Evolutionary conservation across 2,888 invertebrate genomes (phyloP).

Genomic region (Agapostemon virescens): DNA sequence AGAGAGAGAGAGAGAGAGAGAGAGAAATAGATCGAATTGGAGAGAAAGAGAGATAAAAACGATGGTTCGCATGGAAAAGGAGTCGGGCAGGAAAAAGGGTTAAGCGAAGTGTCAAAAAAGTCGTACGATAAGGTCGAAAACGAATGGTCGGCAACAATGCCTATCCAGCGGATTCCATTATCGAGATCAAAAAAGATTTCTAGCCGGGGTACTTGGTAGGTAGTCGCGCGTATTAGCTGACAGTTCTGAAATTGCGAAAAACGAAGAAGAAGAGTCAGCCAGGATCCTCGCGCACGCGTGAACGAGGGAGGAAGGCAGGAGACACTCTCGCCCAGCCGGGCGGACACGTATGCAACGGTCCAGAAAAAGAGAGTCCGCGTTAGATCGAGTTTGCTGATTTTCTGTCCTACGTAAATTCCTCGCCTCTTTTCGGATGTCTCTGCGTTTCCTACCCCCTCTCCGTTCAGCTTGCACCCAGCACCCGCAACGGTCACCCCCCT

Average conservation of each 20-base stretch:
- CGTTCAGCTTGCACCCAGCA: no score
- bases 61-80: neutral
- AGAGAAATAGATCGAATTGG: no score
- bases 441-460: conserved; percentile 21
- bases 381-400: conserved; percentile 66
- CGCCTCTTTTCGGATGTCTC: conserved; percentile 45
- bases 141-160: conserved; percentile 28
- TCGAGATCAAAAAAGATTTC: conserved; percentile 47
- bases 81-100: conserved; percentile 1
- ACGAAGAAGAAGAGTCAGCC: conserved; percentile 22
- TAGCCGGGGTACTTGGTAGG: conserved; percentile 27
- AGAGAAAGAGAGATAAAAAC: neutral
- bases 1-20: neutral
- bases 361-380: conserved; percentile 57
- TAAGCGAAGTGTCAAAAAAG: conserved; percentile 10
- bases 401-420: conserved; percentile 65
- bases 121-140: conserved; percentile 15
- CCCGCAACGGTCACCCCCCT: neutral
- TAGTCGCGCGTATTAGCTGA: conserved; percentile 43
- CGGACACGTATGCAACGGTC: conserved; percentile 36
- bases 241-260: conserved; percentile 57
- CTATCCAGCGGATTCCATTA: conserved; percentile 48
- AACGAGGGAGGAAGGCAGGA: neutral
- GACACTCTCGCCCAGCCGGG: conserved; percentile 21
- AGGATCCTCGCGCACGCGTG: neutral